Base-by-base conservation (phyloP, 1,140 invertebrate species). In the Bombus confusus region DNA sequence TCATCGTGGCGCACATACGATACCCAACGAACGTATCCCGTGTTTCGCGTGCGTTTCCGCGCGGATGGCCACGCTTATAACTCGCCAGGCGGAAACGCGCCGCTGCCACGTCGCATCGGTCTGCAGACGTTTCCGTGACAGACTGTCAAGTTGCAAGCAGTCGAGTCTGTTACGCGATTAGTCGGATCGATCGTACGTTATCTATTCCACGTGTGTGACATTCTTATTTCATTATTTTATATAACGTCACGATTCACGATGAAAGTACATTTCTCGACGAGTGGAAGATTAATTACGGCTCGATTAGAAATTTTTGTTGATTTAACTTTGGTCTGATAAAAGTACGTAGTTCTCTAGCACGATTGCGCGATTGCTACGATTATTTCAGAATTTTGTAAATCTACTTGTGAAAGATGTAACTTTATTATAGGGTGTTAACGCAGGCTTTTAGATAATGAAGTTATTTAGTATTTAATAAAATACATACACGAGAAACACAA, bases 21-120 rank as follows among this genome's bases (percentile, higher is more conserved):
- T 77, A n/a, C 73, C 4, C 68, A 69, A 76, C 71, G 71, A 75
- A 52, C 37, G 73, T 75, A 34, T 82, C 25, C 72, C 59, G 43
- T 76, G 80, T 75, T 77, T 52, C 37, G 43, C 72, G 81, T 18
- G 31, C 15, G 62, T 76, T 83, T 83, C 81, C 81, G 74, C 74
- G 73, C 81, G 81, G 81, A 83, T 83, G 81, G 74, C 13, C 43
- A 62, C 73, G 81, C 73, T 77, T 69, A 77, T 83, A 83, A 62
- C 52, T 62, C 43, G 59, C 59, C 34, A 64, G 81, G 73, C 62
- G 81, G 81, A 83, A 83, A 68, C 73, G 37, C 81, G 37, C 69
- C 72, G 43, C 37, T 31, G 59, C 59, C 59, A n/a, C 59, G 12
- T 13, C 41, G 52, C 73, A 34, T 39, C 43, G 62, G 81, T 18